Percentiles rank a stretch among this genome's conserved stretches.
These are phyloP conservation scores for Chelonus insularis DNA, from an alignment of 1,140 invertebrate species.

Conservation along the genomic window DNA sequence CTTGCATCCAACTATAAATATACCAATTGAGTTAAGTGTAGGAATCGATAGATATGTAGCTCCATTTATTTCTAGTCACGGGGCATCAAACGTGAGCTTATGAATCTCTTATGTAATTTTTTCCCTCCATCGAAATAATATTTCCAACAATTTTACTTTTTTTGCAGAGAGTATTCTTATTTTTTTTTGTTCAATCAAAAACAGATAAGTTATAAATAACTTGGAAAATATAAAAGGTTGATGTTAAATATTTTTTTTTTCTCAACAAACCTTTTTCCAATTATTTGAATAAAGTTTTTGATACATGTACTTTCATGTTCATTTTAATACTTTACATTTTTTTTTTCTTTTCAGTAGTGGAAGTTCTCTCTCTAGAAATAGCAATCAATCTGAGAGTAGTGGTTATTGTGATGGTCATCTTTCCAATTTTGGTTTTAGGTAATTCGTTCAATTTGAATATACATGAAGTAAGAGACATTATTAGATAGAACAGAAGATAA, in stretches of 20 bases:
- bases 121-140: background rate
- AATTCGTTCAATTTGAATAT: conserved; percentile 24
- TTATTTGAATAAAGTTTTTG: too few species aligned
- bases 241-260: too few species aligned
- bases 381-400: conserved; percentile 76
- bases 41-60: background rate
- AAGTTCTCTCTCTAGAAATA: conserved; percentile 76
- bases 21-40: background rate
- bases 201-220: too few species aligned
- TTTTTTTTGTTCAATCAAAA: too few species aligned
- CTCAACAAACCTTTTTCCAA: too few species aligned
- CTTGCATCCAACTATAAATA: too few species aligned
- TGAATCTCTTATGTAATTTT: background rate
- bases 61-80: background rate
- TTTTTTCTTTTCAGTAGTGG: conserved; percentile 62
- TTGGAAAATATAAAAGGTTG: too few species aligned
- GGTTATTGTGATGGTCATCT: conserved; percentile 70
- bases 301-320: too few species aligned
- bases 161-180: too few species aligned
- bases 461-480: background rate
- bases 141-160: too few species aligned
- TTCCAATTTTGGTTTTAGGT: conserved; percentile 63
- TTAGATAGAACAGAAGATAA: conserved; percentile 1
- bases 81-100: background rate
- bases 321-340: conserved; percentile 5